Percentiles rank a stretch among this genome's conserved stretches.
Conservation (phyloP, 1,140 invertebrate genomes). For the Vanessa atalanta region DNA sequence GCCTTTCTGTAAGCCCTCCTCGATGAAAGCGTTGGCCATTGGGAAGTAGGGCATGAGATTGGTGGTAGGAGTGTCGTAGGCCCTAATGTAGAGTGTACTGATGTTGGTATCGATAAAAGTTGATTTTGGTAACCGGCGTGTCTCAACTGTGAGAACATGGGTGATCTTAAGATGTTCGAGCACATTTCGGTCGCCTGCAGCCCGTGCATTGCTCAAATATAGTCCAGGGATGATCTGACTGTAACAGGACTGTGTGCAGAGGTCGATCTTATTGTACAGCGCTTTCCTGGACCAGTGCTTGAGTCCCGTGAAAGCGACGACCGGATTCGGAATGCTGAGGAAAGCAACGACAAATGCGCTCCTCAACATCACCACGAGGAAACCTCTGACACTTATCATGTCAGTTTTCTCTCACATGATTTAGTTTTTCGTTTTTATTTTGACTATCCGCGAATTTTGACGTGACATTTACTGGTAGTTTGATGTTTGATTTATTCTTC, state of each 20-base stretch:
- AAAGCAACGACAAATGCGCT: slow-evolving; percentile 65
- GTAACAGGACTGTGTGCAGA: slow-evolving; percentile 70
- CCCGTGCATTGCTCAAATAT: slow-evolving; percentile 72
- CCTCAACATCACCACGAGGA: slow-evolving; percentile 66
- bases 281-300: slow-evolving; percentile 64
- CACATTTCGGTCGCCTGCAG: slow-evolving; percentile 62
- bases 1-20: slow-evolving; percentile 65
- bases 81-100: slow-evolving; percentile 70
- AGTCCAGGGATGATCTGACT: slow-evolving; percentile 70
- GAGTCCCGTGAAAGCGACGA: slow-evolving; percentile 58
- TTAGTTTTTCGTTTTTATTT: slow-evolving; percentile 45
- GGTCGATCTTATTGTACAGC: slow-evolving; percentile 65
- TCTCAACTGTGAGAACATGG: slow-evolving; percentile 72
- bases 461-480: slow-evolving; percentile 47
- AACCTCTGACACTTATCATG: slow-evolving; percentile 54
- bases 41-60: slow-evolving; percentile 74
- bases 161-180: slow-evolving; percentile 70
- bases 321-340: slow-evolving; percentile 61
- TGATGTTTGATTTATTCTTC: slow-evolving; percentile 50
- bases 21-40: slow-evolving; percentile 74
- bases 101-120: slow-evolving; percentile 63
- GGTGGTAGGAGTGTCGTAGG: slow-evolving; percentile 70
- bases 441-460: slow-evolving; percentile 44
- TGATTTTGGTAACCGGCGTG: slow-evolving; percentile 62
- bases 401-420: slow-evolving; percentile 52